Evolutionary conservation across 2,888 invertebrate genomes (phyloP).

Genomic region (Eremobia ochroleuca): DNA sequence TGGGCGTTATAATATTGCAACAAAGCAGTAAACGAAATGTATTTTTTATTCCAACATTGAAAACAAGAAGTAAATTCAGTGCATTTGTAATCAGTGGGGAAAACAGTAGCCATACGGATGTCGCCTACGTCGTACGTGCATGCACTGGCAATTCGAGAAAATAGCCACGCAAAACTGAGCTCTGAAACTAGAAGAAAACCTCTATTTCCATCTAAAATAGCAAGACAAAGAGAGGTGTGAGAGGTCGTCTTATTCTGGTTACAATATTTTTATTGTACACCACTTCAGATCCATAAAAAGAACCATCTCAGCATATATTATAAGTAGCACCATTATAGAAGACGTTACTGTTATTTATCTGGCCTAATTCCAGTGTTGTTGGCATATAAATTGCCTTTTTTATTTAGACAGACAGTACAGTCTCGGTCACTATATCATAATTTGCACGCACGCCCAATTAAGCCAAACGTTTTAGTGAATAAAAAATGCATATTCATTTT

Average conservation of each 20-base stretch:
- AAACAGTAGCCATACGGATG: constrained; percentile 86
- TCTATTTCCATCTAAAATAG: constrained; percentile 34
- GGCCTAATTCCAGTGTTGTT: constrained; percentile 60
- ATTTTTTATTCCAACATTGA: constrained; percentile 71
- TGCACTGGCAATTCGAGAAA: constrained; percentile 77
- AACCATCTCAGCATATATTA: constrained; percentile 77
- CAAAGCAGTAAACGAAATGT: constrained; percentile 66
- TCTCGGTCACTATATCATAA: constrained; percentile 60
- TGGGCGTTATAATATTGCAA: constrained; percentile 63
- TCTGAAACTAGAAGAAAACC: constrained; percentile 55
- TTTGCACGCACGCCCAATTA: constrained; percentile 65
- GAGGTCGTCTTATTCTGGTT: constrained; percentile 68
- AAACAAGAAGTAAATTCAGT: constrained; percentile 76
- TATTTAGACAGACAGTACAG: constrained; percentile 64
- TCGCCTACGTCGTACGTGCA: constrained; percentile 85
- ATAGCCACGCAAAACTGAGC: constrained; percentile 73
- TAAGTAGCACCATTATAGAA: constrained; percentile 67
- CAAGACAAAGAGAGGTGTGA: constrained; percentile 47
- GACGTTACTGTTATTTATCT: constrained; percentile 62
- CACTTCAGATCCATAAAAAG: constrained; percentile 80
- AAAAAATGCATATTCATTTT: constrained; percentile 54
- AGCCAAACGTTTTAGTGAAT: constrained; percentile 39
- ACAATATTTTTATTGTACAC: constrained; percentile 78
- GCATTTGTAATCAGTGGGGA: constrained; percentile 84
- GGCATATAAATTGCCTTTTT: constrained; percentile 64